Percentiles rank a stretch among this genome's conserved stretches.
These are phyloP conservation scores for Tupaia tana DNA, from an alignment of 2,113 vertebrate species.

Conservation along the genomic window DNA sequence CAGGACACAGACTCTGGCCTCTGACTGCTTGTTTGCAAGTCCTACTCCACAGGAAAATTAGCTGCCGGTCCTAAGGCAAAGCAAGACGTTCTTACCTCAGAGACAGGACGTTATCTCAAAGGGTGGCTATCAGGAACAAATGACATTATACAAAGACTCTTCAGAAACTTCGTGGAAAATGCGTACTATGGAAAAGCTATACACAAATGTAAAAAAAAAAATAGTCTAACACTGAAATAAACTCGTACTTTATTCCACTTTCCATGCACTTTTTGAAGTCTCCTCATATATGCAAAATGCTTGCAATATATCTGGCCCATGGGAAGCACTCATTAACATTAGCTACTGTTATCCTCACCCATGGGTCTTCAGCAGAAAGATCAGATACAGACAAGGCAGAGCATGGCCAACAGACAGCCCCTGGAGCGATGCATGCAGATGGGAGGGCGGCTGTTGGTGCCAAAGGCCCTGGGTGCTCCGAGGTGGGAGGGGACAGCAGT, in stretches of 20 bases:
- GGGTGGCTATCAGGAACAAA: background rate
- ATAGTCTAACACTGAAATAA: too few relatives aligned
- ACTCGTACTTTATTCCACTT: too few relatives aligned
- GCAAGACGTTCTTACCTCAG: background rate
- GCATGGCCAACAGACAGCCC: background rate
- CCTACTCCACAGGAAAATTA: background rate
- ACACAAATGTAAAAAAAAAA: too few relatives aligned
- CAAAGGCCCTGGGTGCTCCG: background rate
- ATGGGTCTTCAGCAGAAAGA: background rate
- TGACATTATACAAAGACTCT: background rate
- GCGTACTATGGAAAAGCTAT: too few relatives aligned
- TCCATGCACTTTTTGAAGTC: too few relatives aligned
- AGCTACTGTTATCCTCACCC: background rate
- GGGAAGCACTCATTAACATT: background rate
- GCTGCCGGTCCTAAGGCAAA: background rate
- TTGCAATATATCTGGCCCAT: background rate
- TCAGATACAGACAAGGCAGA: background rate
- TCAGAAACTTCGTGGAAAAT: too few relatives aligned
- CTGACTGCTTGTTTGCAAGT: background rate
- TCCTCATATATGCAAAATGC: background rate
- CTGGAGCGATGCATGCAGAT: background rate
- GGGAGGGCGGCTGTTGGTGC: background rate
- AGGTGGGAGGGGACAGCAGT: background rate
- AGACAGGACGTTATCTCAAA: background rate
- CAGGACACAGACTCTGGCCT: background rate